A percentile compares a stretch with the other conserved stretches of the same genome.
phyloP scores from a whole-genome alignment of 2,888 invertebrate genomes.

The Holacanthella duospinosa region DNA sequence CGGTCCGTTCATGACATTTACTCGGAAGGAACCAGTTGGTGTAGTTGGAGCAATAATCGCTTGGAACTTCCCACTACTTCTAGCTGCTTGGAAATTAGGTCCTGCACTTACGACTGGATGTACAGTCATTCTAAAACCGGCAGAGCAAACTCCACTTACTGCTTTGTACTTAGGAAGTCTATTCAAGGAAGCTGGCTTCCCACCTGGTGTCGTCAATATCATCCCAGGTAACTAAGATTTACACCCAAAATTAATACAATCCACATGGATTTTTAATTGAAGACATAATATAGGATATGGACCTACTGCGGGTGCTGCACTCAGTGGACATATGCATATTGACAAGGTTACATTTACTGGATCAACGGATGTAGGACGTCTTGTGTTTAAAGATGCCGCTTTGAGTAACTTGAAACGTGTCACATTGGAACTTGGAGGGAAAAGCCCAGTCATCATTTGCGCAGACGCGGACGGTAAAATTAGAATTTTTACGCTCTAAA shows the following conservation, averaged over 20 bases:
- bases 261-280: not conserved
- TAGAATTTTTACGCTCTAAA: too few species aligned
- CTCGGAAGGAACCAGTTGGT: constrained; percentile 53
- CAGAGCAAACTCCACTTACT: constrained; percentile 73
- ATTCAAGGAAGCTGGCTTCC: constrained; percentile 66
- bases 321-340: constrained; percentile 57
- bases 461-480: constrained; percentile 63
- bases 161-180: constrained; percentile 64
- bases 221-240: constrained; percentile 54
- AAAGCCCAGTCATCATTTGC: constrained; percentile 75
- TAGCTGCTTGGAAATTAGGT: constrained; percentile 53
- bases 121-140: constrained; percentile 52
- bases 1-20: constrained; percentile 44
- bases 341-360: constrained; percentile 73
- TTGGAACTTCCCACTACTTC: constrained; percentile 50
- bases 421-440: constrained; percentile 80
- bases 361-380: constrained; percentile 53
- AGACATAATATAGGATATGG: constrained; percentile 51
- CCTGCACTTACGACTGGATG: constrained; percentile 54
- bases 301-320: constrained; percentile 58
- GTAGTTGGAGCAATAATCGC: constrained; percentile 54
- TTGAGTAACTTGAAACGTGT: constrained; percentile 69
- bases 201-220: constrained; percentile 66
- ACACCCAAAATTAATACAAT: not conserved
- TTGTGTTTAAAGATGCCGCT: constrained; percentile 55